A percentile compares a stretch with the other conserved stretches of the same genome.
Conservation (phyloP, 1,140 invertebrate genomes). For the Ladona fulva region DNA sequence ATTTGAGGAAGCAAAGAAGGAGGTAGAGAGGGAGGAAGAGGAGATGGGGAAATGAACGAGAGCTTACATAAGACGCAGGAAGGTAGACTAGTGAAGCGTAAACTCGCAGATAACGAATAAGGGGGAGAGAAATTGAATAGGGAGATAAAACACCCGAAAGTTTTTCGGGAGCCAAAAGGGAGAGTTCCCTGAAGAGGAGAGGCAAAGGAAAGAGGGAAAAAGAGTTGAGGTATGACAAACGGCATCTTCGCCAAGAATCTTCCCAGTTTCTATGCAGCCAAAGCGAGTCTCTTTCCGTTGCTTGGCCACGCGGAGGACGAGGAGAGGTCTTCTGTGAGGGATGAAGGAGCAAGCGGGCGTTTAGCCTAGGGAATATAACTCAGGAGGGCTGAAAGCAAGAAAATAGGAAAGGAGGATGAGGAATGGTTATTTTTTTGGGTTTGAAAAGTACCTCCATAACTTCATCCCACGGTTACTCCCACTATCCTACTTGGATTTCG, state of each 20-base stretch:
- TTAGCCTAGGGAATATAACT: neutral
- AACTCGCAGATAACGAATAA: neutral
- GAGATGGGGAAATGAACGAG: neutral
- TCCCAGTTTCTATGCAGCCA: neutral
- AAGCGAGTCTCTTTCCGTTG: neutral
- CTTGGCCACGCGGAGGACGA: no score
- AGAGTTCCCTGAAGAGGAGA: neutral
- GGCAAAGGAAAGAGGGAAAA: neutral
- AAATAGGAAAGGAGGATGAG: neutral
- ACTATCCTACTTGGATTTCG: neutral
- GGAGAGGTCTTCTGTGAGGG: neutral
- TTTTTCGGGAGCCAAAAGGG: neutral
- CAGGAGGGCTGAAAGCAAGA: neutral
- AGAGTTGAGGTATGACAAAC: neutral
- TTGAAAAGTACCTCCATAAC: neutral
- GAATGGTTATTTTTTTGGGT: neutral
- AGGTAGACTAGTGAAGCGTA: neutral
- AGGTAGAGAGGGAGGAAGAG: neutral
- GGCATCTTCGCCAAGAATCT: neutral
- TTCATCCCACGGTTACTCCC: neutral
- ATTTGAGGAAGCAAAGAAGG: no score
- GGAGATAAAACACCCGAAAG: neutral
- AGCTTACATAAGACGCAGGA: neutral
- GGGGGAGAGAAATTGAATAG: neutral
- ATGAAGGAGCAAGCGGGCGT: constrained; percentile 6